Base-by-base conservation (phyloP, 2,797 vertebrate species). In the Pangasius krempfi region DNA sequence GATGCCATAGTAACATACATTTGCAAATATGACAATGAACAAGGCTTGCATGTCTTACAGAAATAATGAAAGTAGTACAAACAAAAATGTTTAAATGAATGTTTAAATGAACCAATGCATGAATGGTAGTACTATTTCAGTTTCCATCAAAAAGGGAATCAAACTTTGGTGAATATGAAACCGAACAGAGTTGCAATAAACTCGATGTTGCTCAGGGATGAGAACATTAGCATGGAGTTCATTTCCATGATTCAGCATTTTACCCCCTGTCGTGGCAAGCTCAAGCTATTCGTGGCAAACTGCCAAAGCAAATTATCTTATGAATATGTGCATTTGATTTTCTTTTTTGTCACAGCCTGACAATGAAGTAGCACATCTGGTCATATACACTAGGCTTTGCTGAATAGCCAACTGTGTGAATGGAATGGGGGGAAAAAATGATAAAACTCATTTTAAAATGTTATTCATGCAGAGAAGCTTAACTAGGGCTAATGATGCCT, bases 161-260 rank as follows among this genome's bases (percentile, higher is more conserved):
- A 58, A 56, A 18, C 33, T 27, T 27, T 27, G 37, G 22, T 62
- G 25, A 83, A 25, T 60, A 64, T 62, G 4, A 44, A 78, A 52
- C 20, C 50, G 22, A 62, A 12, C 13, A 27, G 58, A 66, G 40
- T 58, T 66, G 81, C 81, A 84, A 52, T 84, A 22, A 68, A 54
- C 44, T 80, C 30, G 3, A 2, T 0, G 1, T 56, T 30, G 58
- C 20, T 64, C 44, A 70, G 27, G 25, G 76, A 40, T 81, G 50
- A 70, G 76, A 81, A 73, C 52, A 47, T 81, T 87, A 70, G 54
- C 14, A 37, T 52, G 52, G 37, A 52, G 54, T 50, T 88, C 44
- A 54, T 78, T 88, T 88, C 60, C 73, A 79, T 84, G 47, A 64
- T 88, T 44, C 62, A 58, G 22, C 83, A 81, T 79, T 87, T 81